These are phyloP conservation scores for Tinamus major DNA, from an alignment of 2,797 vertebrate genomes.

Conservation along the genomic window DNA sequence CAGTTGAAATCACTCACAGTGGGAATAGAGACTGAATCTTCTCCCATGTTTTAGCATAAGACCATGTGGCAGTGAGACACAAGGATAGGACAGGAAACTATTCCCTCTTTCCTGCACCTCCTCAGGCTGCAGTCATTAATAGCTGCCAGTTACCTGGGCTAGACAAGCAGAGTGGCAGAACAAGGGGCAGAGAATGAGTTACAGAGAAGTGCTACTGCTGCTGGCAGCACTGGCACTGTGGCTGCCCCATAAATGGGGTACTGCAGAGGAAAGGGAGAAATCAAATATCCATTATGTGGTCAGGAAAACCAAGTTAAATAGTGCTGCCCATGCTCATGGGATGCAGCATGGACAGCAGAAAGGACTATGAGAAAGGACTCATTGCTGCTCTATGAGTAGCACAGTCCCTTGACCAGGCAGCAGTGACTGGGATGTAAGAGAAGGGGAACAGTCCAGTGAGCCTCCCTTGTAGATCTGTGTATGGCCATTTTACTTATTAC, in stretches of 20 bases:
- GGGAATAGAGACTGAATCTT: background rate
- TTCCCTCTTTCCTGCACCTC: background rate
- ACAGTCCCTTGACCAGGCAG: background rate
- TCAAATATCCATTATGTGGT: background rate
- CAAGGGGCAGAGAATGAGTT: background rate
- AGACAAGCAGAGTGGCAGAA: background rate
- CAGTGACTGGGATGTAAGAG: background rate
- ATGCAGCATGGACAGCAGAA: background rate
- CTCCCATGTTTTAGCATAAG: background rate
- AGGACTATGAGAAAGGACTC: background rate
- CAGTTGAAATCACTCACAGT: background rate
- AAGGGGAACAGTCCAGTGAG: background rate
- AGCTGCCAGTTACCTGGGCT: background rate
- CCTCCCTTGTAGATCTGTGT: background rate
- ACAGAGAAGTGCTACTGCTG: background rate
- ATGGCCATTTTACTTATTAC: background rate
- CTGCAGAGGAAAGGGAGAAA: background rate
- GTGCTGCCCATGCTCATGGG: background rate
- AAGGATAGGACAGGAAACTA: background rate
- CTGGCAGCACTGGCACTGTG: background rate
- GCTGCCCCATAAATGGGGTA: background rate
- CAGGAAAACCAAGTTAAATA: background rate
- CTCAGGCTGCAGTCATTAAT: background rate
- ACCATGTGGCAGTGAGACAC: fast-evolving
- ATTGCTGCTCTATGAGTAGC: background rate